Evolutionary conservation across 1,140 invertebrate genomes (phyloP).

Genomic region (Caenorhabditis latens): DNA sequence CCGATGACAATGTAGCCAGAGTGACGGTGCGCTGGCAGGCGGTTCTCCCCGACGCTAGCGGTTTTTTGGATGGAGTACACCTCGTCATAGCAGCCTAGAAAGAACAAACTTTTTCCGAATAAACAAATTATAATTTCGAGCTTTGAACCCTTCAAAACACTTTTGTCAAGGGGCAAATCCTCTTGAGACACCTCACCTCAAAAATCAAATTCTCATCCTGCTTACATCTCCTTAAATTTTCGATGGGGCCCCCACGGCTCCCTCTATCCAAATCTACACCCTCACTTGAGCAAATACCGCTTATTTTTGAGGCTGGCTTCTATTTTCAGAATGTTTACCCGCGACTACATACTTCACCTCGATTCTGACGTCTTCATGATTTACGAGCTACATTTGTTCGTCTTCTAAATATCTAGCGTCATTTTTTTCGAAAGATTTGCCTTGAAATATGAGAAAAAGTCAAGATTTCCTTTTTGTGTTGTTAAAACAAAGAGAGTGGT

Average conservation of each 20-base stretch:
- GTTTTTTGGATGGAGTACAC: constrained; percentile 72
- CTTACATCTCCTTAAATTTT: neutral
- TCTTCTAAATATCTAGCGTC: neutral
- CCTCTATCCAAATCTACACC: neutral
- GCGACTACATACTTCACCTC: constrained; percentile 14
- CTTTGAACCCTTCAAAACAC: constrained; percentile 43
- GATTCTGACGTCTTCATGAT: constrained; percentile 32
- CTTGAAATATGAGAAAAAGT: too few relatives aligned
- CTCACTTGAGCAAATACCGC: constrained; percentile 50
- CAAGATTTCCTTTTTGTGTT: neutral
- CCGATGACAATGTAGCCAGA: constrained; percentile 73
- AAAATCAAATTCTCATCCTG: neutral
- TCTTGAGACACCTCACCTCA: constrained; percentile 35
- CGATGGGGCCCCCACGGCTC: neutral
- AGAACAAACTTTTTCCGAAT: neutral
- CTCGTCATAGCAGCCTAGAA: constrained; percentile 73
- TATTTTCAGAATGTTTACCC: constrained; percentile 33
- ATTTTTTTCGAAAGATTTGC: neutral
- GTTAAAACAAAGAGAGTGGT: neutral
- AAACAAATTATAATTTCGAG: constrained; percentile 53
- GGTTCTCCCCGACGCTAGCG: constrained; percentile 41
- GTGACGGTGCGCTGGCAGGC: constrained; percentile 70
- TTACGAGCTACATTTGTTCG: neutral
- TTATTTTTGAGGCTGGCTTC: neutral
- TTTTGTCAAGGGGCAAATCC: constrained; percentile 12